These are phyloP conservation scores for Pentalonia nigronervosa DNA, from an alignment of 1,140 invertebrate genomes.

Conservation along the genomic window DNA sequence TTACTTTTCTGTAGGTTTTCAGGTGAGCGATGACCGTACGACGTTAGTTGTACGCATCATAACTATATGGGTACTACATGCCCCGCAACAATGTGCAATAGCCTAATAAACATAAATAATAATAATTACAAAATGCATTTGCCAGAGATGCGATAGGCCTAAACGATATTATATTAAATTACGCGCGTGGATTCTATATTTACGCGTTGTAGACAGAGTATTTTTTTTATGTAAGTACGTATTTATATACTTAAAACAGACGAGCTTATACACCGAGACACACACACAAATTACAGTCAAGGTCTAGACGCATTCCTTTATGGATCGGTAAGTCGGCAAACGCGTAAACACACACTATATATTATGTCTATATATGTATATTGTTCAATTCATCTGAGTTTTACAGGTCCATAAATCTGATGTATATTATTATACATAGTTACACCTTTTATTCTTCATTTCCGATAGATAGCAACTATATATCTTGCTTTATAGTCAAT, in stretches of 20 bases:
- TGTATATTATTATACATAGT: neutral
- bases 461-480: neutral
- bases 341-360: neutral
- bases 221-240: conserved; percentile 6
- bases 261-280: neutral
- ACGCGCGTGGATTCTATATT: conserved; percentile 16
- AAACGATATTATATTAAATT: neutral
- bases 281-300: neutral
- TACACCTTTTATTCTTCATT: neutral
- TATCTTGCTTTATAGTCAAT: neutral
- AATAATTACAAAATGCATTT: neutral
- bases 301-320: neutral
- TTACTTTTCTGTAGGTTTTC: neutral
- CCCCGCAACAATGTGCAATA: neutral
- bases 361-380: neutral
- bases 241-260: conserved; percentile 9
- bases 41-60: neutral
- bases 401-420: neutral
- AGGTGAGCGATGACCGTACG: neutral
- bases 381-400: neutral
- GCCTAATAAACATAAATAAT: neutral
- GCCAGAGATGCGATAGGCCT: neutral
- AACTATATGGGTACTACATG: neutral
- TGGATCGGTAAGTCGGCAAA: neutral
- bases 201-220: conserved; percentile 10